phyloP scores from a whole-genome alignment of 2,113 vertebrate genomes.

The cat (Felis catus) region F.catus_Fca126_mat1.0 CM031413.1:114588001-114588500 shows the following conservation, averaged over 20 bases:
- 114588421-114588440: not conserved
- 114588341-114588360: constrained; percentile 74
- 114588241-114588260: not conserved
- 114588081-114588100: not conserved
- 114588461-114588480: constrained; percentile 66
- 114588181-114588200: constrained; percentile 33
- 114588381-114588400: constrained; percentile 60
- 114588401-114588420: not conserved
- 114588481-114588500: constrained; percentile 48
- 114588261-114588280: constrained; percentile 55
- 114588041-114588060: too few relatives aligned
- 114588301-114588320: constrained; percentile 21
- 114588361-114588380: constrained; percentile 21
- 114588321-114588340: constrained; percentile 69
- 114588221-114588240: constrained; percentile 31
- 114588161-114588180: not conserved
- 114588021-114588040: too few relatives aligned
- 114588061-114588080: not conserved
- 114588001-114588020: too few relatives aligned
- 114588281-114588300: not conserved
- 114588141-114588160: not conserved
- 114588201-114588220: not conserved
- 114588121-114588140: not conserved
- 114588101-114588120: not conserved
- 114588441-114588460: constrained; percentile 54